These are phyloP conservation scores for Holacanthus passer DNA, from an alignment of 2,113 vertebrate species.

Conservation along the genomic window DNA sequence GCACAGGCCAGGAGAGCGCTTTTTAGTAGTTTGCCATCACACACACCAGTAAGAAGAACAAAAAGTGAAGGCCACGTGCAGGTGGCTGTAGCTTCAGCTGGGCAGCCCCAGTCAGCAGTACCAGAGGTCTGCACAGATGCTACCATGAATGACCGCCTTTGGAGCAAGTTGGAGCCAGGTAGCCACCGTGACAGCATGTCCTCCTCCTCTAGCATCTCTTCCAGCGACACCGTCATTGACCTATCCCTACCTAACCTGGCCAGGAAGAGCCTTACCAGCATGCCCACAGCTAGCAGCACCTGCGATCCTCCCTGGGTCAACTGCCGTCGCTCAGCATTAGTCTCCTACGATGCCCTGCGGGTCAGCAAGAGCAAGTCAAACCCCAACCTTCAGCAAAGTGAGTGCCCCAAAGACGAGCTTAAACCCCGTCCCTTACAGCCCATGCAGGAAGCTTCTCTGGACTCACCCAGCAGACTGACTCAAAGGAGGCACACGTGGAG, in stretches of 20 bases:
- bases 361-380: slow-evolving; percentile 93
- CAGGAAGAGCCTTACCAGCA: slow-evolving; percentile 85
- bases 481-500: slow-evolving; percentile 89
- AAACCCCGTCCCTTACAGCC: slow-evolving; percentile 79
- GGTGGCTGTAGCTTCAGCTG: not conserved
- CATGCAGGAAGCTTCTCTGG: slow-evolving; percentile 46
- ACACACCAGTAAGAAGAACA: slow-evolving; percentile 75
- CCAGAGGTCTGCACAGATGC: slow-evolving; percentile 88
- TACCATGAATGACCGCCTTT: slow-evolving; percentile 89
- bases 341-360: slow-evolving; percentile 68
- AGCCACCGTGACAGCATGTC: slow-evolving; percentile 91
- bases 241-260: slow-evolving; percentile 90
- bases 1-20: slow-evolving; percentile 55
- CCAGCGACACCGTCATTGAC: slow-evolving; percentile 94
- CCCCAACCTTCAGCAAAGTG: slow-evolving; percentile 87
- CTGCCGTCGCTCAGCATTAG: slow-evolving; percentile 50
- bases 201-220: slow-evolving; percentile 95
- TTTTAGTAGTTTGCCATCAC: slow-evolving; percentile 50
- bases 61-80: slow-evolving; percentile 85
- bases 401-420: slow-evolving; percentile 67
- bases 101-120: slow-evolving; percentile 75
- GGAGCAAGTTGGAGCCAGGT: slow-evolving; percentile 90
- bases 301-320: slow-evolving; percentile 51
- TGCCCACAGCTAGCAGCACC: slow-evolving; percentile 58
- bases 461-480: slow-evolving; percentile 63